Percentiles rank a stretch among this genome's conserved stretches.
Evolutionary conservation across 2,113 vertebrate species (phyloP).

Genomic region (Crypturellus undulatus): DNA sequence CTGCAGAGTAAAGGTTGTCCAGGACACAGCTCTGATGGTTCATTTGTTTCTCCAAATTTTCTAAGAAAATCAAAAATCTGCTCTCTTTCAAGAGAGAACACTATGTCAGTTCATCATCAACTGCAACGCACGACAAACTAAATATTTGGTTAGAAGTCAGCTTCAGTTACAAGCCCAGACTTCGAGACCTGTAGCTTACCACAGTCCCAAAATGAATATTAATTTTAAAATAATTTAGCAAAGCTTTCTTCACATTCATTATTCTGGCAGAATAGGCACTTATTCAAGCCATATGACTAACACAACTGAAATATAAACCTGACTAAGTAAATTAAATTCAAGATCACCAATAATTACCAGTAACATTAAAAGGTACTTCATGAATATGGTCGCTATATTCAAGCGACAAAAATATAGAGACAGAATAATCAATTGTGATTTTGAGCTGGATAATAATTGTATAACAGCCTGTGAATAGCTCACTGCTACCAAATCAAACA

Average conservation of each 20-base stretch:
- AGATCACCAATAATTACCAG: neutral
- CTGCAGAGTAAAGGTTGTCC: neutral
- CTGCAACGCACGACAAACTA: neutral
- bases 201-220: neutral
- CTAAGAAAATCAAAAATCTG: neutral
- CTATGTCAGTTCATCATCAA: neutral
- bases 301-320: neutral
- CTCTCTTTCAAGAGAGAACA: neutral
- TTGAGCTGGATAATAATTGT: neutral
- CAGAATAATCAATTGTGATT: neutral
- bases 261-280: neutral
- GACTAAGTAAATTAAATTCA: neutral
- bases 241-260: neutral
- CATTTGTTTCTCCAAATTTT: too few species aligned
- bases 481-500: neutral
- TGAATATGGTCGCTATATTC: neutral
- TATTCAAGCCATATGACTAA: neutral
- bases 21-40: neutral
- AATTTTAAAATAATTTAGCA: neutral
- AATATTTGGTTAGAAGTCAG: neutral
- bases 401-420: neutral
- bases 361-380: neutral
- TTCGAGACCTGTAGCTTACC: neutral
- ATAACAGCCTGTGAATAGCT: neutral
- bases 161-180: rapidly evolving